These are phyloP conservation scores for Mionectes olivaceus DNA, from an alignment of 2,797 vertebrate species.

Conservation along the genomic window DNA sequence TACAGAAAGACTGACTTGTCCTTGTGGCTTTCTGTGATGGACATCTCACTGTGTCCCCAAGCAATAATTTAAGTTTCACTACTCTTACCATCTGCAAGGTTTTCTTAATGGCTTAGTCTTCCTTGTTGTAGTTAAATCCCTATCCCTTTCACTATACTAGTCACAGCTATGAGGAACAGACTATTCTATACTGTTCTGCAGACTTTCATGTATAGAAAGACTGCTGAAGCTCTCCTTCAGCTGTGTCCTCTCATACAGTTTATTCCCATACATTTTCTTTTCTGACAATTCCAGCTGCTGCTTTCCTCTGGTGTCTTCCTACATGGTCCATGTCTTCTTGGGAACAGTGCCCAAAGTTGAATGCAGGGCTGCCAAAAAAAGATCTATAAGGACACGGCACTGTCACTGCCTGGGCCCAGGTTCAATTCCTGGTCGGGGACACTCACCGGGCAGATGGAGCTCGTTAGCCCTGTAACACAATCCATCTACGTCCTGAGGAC, in stretches of 20 bases:
- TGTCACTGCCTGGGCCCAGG: too few relatives aligned
- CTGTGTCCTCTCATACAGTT: not conserved
- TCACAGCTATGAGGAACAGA: not conserved
- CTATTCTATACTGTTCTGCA: not conserved
- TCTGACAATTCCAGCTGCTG: not conserved
- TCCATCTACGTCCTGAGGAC: too few relatives aligned
- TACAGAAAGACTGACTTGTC: not conserved
- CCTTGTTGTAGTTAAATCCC: not conserved
- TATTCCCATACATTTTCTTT: not conserved
- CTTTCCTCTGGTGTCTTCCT: not conserved
- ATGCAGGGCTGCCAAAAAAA: not conserved
- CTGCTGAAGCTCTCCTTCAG: not conserved
- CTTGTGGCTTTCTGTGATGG: not conserved
- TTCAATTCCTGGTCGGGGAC: too few relatives aligned
- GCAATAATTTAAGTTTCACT: not conserved
- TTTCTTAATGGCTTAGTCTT: not conserved
- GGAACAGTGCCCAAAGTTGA: not conserved
- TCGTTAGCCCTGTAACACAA: too few relatives aligned
- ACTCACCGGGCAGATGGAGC: too few relatives aligned
- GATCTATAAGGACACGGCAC: not conserved
- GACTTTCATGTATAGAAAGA: not conserved
- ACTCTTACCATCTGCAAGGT: not conserved
- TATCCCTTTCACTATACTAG: not conserved
- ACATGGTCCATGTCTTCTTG: not conserved
- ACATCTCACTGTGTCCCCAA: not conserved